Conservation (phyloP, 2,113 vertebrate species). For the Xenopus laevis region DNA sequence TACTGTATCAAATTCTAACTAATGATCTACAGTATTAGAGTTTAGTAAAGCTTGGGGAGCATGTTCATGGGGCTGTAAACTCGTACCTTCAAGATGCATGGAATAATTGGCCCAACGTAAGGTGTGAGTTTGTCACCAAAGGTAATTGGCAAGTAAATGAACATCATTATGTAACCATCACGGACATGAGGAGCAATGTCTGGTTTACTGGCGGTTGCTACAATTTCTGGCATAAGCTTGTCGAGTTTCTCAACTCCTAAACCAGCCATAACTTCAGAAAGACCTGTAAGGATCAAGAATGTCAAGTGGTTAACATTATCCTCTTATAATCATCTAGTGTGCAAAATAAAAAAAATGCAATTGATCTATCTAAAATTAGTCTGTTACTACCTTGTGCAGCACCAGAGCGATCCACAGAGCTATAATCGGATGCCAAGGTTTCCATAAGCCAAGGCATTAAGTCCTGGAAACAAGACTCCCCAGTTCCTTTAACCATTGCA, state of each 20-base stretch:
- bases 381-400: constrained; percentile 83
- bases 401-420: constrained; percentile 95
- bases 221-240: constrained; percentile 97
- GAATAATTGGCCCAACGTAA: constrained; percentile 95
- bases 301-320: not conserved
- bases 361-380: too few relatives aligned
- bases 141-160: constrained; percentile 95
- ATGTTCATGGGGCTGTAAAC: too few relatives aligned
- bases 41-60: too few relatives aligned
- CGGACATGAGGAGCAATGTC: constrained; percentile 96
- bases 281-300: constrained; percentile 62
- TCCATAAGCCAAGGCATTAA: constrained; percentile 97
- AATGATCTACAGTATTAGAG: too few relatives aligned
- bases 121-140: constrained; percentile 95
- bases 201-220: constrained; percentile 92
- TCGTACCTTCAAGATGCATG: constrained; percentile 93
- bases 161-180: constrained; percentile 99
- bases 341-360: too few relatives aligned
- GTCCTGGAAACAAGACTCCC: constrained; percentile 93
- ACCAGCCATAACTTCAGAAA: constrained; percentile 96
- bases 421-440: constrained; percentile 93
- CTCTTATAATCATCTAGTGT: not conserved
- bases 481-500: constrained; percentile 98
- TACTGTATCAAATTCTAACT: too few relatives aligned
- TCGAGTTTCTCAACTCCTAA: constrained; percentile 96